Percentiles rank a stretch among this genome's conserved stretches.
Conservation (phyloP, 2,797 vertebrate genomes). For the Cercopithecus diana region DNA sequence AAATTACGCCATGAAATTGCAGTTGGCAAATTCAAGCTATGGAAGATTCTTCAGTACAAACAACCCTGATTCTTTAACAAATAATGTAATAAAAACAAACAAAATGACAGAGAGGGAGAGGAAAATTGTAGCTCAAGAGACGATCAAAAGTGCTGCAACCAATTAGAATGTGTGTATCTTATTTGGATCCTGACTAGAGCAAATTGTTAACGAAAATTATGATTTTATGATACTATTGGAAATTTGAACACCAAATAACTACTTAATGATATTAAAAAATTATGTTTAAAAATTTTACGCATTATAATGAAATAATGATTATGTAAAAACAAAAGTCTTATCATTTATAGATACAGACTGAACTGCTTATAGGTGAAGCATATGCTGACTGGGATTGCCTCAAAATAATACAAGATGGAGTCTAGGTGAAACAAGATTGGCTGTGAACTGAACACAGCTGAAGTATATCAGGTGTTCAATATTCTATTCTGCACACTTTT, state of each 20-base stretch:
- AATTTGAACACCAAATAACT: not conserved
- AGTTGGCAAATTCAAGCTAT: not conserved
- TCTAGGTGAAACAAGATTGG: not conserved
- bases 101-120: not conserved
- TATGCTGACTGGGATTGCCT: not conserved
- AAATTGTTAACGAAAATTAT: not conserved
- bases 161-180: not conserved
- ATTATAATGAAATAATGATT: not conserved
- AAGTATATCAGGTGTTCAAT: not conserved
- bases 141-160: not conserved
- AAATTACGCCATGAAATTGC: not conserved
- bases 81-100: not conserved
- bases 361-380: not conserved
- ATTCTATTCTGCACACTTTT: not conserved
- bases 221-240: not conserved
- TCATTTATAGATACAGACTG: not conserved
- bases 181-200: not conserved
- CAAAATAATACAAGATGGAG: not conserved
- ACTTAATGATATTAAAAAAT: not conserved
- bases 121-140: not conserved
- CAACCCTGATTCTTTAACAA: not conserved
- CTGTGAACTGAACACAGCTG: not conserved
- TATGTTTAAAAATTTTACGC: not conserved
- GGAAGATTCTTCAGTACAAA: not conserved
- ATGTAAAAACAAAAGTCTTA: not conserved